Percentiles rank a stretch among this genome's conserved stretches.
These are phyloP conservation scores for Xanthorhoe designata DNA, from an alignment of 2,888 invertebrate genomes.

Conservation along the genomic window DNA sequence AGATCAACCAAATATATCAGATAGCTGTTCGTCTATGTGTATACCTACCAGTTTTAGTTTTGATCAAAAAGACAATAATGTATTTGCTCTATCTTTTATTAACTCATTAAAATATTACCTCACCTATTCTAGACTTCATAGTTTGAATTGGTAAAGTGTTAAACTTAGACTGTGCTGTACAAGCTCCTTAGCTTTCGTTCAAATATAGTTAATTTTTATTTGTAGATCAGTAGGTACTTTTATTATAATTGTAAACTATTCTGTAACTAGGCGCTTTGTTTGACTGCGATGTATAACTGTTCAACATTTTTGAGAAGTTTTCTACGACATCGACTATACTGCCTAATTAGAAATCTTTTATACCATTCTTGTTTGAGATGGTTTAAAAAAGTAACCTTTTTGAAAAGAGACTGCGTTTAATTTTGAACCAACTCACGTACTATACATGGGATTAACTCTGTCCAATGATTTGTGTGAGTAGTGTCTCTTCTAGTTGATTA, in stretches of 20 bases:
- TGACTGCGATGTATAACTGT: slow-evolving; percentile 26
- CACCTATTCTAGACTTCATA: not conserved
- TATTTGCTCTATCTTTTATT: slow-evolving; percentile 35
- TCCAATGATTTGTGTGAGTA: slow-evolving; percentile 49
- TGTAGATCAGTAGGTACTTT: slow-evolving; percentile 26
- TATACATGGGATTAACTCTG: slow-evolving; percentile 43
- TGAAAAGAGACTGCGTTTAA: not conserved
- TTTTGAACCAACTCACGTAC: not conserved
- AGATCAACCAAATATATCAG: slow-evolving; percentile 26
- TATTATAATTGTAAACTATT: slow-evolving; percentile 21
- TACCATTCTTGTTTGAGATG: not conserved
- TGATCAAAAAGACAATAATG: slow-evolving; percentile 73
- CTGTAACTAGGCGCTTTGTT: slow-evolving; percentile 33
- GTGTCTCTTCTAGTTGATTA: slow-evolving; percentile 25
- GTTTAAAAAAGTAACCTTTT: not conserved
- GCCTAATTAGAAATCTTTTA: slow-evolving; percentile 48
- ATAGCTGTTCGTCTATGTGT: slow-evolving; percentile 38
- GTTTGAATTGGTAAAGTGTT: slow-evolving; percentile 15
- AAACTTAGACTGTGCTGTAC: slow-evolving; percentile 5
- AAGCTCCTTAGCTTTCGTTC: slow-evolving; percentile 9
- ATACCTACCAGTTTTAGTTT: slow-evolving; percentile 42
- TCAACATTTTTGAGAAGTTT: slow-evolving; percentile 49
- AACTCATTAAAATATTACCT: slow-evolving; percentile 6
- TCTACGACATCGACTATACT: slow-evolving; percentile 58
- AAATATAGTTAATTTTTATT: slow-evolving; percentile 27